Evolutionary conservation across 2,113 vertebrate species (phyloP).

Genomic region (Oxyruncus cristatus): DNA sequence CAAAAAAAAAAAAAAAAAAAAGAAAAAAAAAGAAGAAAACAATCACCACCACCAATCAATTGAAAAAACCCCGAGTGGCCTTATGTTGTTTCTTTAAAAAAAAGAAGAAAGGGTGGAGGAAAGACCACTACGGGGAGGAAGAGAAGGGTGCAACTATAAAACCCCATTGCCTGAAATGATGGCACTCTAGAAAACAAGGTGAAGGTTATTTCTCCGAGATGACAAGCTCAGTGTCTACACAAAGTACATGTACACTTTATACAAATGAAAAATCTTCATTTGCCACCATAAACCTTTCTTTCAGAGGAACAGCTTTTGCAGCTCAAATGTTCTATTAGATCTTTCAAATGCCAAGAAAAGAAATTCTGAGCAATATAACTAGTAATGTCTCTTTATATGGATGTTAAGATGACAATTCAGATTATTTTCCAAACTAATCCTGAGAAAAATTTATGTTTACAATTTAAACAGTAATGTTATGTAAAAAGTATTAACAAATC

Average conservation of each 20-base stretch:
- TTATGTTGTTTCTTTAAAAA: conserved; percentile 1
- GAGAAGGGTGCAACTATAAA: conserved; percentile 60
- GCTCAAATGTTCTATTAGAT: conserved; percentile 67
- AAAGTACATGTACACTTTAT: conserved; percentile 68
- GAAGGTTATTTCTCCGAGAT: conserved; percentile 58
- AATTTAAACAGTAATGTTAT: conserved; percentile 82
- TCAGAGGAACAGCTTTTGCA: conserved; percentile 67
- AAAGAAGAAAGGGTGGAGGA: background rate
- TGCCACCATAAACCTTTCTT: conserved; percentile 70
- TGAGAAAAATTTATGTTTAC: conserved; percentile 80
- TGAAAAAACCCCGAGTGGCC: background rate
- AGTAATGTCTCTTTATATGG: conserved; percentile 67
- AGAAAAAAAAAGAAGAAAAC: background rate
- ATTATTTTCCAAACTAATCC: conserved; percentile 77
- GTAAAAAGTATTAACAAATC: conserved; percentile 87
- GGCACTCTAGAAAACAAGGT: conserved; percentile 69
- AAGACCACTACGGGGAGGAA: conserved; percentile 5
- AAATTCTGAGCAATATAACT: conserved; percentile 62
- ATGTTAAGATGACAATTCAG: conserved; percentile 76
- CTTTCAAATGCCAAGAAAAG: conserved; percentile 69
- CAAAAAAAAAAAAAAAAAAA: background rate
- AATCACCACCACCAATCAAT: background rate
- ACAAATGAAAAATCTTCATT: conserved; percentile 75
- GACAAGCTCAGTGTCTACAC: conserved; percentile 72
- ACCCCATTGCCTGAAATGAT: conserved; percentile 68